Conservation (phyloP, 1,140 invertebrate genomes). For the Metopolophium dirhodum region DNA sequence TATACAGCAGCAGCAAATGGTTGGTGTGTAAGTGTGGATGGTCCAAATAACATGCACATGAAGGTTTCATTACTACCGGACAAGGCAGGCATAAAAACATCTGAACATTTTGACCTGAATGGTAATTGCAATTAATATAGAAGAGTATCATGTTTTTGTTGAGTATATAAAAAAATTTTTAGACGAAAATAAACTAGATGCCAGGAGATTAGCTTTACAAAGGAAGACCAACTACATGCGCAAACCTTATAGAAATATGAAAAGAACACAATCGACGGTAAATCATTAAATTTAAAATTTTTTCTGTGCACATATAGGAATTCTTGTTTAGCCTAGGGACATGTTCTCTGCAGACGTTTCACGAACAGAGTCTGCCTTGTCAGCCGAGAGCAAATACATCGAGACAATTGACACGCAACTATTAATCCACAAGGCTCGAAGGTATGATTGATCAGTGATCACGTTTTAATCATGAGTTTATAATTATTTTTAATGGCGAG, state of each 20-base stretch:
- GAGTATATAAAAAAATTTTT: conserved; percentile 15
- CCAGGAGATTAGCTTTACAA: neutral
- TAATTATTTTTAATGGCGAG: neutral
- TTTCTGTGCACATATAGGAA: neutral
- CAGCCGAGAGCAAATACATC: conserved; percentile 51
- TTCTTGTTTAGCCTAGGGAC: conserved; percentile 18
- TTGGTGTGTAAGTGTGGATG: conserved; percentile 54
- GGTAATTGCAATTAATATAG: conserved; percentile 15
- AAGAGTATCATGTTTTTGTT: conserved; percentile 11
- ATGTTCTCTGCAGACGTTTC: conserved; percentile 34
- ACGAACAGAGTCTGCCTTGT: conserved; percentile 23
- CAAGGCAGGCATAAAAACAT: neutral
- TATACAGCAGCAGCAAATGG: neutral
- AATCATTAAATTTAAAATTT: neutral
- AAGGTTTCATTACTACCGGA: conserved; percentile 48
- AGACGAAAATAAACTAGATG: conserved; percentile 31
- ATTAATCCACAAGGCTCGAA: conserved; percentile 44
- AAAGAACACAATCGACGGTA: conserved; percentile 52
- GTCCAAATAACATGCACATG: conserved; percentile 50
- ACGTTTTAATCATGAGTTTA: neutral
- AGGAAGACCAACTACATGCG: conserved; percentile 28
- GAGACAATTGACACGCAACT: conserved; percentile 50
- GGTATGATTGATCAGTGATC: neutral
- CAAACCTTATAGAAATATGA: conserved; percentile 14
- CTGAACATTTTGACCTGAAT: neutral